phyloP scores from a whole-genome alignment of 2,888 invertebrate genomes.

The Drosophila hamatofila region DNA sequence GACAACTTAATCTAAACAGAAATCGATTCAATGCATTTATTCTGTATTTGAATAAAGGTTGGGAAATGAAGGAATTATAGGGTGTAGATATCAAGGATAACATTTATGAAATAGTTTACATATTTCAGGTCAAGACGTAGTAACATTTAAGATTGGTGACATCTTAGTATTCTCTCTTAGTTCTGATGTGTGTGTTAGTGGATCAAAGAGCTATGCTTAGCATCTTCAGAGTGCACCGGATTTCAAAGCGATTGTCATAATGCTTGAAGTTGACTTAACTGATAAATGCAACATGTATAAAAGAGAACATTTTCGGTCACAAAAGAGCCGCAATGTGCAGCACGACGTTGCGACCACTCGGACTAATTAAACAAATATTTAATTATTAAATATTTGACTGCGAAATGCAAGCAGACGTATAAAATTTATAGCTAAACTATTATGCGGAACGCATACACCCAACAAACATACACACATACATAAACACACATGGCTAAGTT shows the following conservation, averaged over 20 bases:
- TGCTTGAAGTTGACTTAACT: neutral
- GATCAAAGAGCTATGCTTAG: too few relatives aligned
- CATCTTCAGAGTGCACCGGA: neutral
- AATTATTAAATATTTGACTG: conserved; percentile 78
- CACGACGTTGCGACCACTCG: conserved; percentile 52
- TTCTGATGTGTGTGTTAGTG: too few relatives aligned
- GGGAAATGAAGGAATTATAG: too few relatives aligned
- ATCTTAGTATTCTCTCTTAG: too few relatives aligned
- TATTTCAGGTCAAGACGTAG: too few relatives aligned
- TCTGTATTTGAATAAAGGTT: too few relatives aligned
- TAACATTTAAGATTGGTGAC: too few relatives aligned
- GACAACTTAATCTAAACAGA: too few relatives aligned
- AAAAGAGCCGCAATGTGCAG: conserved; percentile 7
- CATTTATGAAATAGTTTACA: too few relatives aligned
- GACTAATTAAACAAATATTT: conserved; percentile 79
- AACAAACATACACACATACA: conserved; percentile 20
- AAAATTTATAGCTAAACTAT: conserved; percentile 77
- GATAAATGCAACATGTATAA: conserved; percentile 28
- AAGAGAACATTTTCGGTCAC: conserved; percentile 42
- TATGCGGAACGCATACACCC: conserved; percentile 48
- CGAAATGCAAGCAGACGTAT: conserved; percentile 69
- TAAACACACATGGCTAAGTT: conserved; percentile 20
- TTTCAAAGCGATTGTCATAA: neutral
- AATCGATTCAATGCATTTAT: too few relatives aligned
- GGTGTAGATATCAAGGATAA: too few relatives aligned